A percentile compares a stretch with the other conserved stretches of the same genome.
Conservation (phyloP, 2,888 invertebrate species). For the Reticulitermes lucifugus region DNA sequence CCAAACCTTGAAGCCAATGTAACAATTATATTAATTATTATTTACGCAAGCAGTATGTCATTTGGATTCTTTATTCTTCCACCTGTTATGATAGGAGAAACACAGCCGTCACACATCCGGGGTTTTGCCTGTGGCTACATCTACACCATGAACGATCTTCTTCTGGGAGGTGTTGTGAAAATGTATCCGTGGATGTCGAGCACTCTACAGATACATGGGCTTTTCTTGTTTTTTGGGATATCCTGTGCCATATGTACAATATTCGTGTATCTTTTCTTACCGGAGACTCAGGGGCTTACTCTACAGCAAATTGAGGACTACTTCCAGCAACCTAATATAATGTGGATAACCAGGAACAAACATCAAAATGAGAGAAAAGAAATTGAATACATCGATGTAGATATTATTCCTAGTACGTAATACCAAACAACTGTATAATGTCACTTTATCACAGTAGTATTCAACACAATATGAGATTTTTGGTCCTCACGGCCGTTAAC, state of each 20-base stretch:
- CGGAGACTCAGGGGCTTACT: slow-evolving; percentile 80
- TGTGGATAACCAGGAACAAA: slow-evolving; percentile 46
- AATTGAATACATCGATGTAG: neutral
- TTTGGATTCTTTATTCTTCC: slow-evolving; percentile 80
- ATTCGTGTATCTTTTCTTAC: slow-evolving; percentile 75
- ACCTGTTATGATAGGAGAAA: slow-evolving; percentile 80
- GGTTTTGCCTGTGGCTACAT: slow-evolving; percentile 80
- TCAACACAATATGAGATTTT: too few species aligned
- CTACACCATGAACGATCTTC: slow-evolving; percentile 77
- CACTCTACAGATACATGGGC: slow-evolving; percentile 72
- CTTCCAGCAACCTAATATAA: slow-evolving; percentile 73
- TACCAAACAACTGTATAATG: too few species aligned
- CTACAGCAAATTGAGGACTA: slow-evolving; percentile 83
- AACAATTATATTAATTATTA: slow-evolving; percentile 67
- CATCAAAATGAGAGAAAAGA: neutral
- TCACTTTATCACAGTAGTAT: too few species aligned
- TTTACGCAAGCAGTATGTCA: slow-evolving; percentile 80
- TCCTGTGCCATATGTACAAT: slow-evolving; percentile 73
- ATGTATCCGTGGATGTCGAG: slow-evolving; percentile 68
- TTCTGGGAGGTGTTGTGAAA: slow-evolving; percentile 77
- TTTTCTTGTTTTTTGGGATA: slow-evolving; percentile 76
- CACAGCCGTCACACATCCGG: slow-evolving; percentile 78
- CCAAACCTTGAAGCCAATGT: slow-evolving; percentile 59
- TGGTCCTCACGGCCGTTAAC: too few species aligned
- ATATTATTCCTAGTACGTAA: too few species aligned